Evolutionary conservation across 2,888 invertebrate genomes (phyloP), one percentile per base, ranked within the genome.

Genomic region (Blera fallax): DNA sequence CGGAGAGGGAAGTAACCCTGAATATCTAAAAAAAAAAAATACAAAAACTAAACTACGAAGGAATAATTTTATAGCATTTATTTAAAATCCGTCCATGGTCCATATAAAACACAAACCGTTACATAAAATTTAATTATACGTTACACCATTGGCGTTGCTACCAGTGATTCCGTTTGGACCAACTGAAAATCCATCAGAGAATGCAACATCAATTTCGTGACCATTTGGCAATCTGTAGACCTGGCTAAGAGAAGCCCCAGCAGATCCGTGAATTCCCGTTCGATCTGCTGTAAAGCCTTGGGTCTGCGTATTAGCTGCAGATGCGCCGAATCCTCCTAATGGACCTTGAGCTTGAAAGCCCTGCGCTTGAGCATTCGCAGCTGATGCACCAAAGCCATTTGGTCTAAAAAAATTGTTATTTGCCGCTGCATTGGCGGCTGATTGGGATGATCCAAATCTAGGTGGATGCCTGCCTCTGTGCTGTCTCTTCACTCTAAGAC

Each of bases 201-300:
- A 90, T 1, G 91, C 89, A 29, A 93, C 90, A 76, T 91, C 92
- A 0, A 93, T 87, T 1, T 90, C 90, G 70, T 93, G 90, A 4
- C 93, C 93, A 87, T 92, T 91, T 27, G 92, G 92, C 18, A 93
- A 88, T 2, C 88, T 88, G 67, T 90, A 93, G 3, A 89, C 89
- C 87, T 92, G 93, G 58, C 90, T 91, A 10, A 89, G 89, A 0
- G 92, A 91, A 37, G 91, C 90, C 3, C 91, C 92, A 1, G 91
- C 92, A 0, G 91, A 82, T 34, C 90, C 91, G 80, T 88, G 89
- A 56, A 88, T 73, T n/a, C 89, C 89, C 18, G 90, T 89, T 10
- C 88, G 89, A 58, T 89, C 90, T 1, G 64, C 89, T 43, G 89
- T 89, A 48, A 91, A 90, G 0, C 90, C 89, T 87, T 92, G 92